These are phyloP conservation scores for Halesus radiatus DNA, from an alignment of 1,140 invertebrate species.

Conservation along the genomic window DNA sequence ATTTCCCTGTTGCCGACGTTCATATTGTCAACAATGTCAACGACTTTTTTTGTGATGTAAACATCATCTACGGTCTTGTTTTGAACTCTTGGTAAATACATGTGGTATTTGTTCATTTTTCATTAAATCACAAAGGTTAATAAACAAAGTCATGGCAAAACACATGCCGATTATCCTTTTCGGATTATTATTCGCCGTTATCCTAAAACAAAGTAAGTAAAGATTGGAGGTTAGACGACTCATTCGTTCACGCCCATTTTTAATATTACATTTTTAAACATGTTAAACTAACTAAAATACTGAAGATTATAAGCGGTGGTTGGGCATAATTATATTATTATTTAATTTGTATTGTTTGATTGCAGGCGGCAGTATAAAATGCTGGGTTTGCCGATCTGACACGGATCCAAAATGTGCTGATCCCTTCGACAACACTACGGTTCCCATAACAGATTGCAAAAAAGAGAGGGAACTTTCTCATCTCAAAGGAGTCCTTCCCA, in stretches of 20 bases:
- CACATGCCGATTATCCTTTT: constrained; percentile 9
- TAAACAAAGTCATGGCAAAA: constrained; percentile 26
- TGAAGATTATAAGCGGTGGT: not conserved
- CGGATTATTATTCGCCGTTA: constrained; percentile 32
- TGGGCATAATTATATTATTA: not conserved
- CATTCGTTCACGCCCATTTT: constrained; percentile 40
- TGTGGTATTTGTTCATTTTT: constrained; percentile 3
- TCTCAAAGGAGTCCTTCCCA: constrained; percentile 72
- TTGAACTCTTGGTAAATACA: constrained; percentile 25
- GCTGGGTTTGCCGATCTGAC: constrained; percentile 92
- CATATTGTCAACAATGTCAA: too few species aligned
- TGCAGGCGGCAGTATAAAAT: constrained; percentile 84
- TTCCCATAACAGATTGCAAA: constrained; percentile 88
- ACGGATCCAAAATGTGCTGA: constrained; percentile 92
- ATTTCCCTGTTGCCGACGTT: too few species aligned
- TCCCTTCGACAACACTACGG: constrained; percentile 92
- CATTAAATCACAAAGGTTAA: not conserved
- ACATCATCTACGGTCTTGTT: constrained; percentile 3
- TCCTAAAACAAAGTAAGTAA: constrained; percentile 40
- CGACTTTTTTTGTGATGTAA: constrained; percentile 12
- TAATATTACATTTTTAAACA: constrained; percentile 20
- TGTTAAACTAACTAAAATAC: not conserved
- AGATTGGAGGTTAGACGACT: constrained; percentile 31
- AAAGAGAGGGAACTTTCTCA: constrained; percentile 77
- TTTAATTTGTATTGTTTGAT: constrained; percentile 53